Percentiles rank a stretch among this genome's conserved stretches.
Evolutionary conservation across 1,140 invertebrate species (phyloP).

Genomic region (Bombus affinis): DNA sequence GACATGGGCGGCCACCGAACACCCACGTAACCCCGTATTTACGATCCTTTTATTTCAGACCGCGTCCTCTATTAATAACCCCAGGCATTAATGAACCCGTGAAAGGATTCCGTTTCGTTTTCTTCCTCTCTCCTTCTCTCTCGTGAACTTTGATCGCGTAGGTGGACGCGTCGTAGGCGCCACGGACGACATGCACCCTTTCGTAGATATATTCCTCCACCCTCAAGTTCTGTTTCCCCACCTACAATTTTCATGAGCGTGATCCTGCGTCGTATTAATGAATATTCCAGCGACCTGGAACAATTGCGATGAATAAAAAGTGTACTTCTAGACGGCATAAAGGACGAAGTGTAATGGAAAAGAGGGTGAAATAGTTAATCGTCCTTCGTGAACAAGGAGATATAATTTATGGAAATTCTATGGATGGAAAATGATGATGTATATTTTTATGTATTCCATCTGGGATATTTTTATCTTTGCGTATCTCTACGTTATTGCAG

Average conservation of each 20-base stretch:
- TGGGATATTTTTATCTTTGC: too few relatives aligned
- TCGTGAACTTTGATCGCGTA: not conserved
- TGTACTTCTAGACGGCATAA: constrained; percentile 22
- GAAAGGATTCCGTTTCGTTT: constrained; percentile 36
- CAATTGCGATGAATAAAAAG: constrained; percentile 44
- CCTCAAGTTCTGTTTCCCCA: not conserved
- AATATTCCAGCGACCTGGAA: constrained; percentile 52
- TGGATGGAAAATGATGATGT: constrained; percentile 43
- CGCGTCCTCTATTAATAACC: constrained; percentile 76
- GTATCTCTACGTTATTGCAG: too few relatives aligned
- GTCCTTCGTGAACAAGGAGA: constrained; percentile 39
- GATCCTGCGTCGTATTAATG: constrained; percentile 47
- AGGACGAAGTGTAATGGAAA: not conserved
- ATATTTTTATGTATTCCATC: not conserved
- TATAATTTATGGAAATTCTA: constrained; percentile 61
- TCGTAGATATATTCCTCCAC: not conserved
- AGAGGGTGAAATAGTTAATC: constrained; percentile 53
- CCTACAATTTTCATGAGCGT: constrained; percentile 35
- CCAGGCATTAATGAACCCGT: constrained; percentile 69
- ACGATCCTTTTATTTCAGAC: constrained; percentile 68
- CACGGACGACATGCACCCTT: not conserved
- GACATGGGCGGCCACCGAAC: constrained; percentile 82
- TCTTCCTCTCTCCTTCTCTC: not conserved
- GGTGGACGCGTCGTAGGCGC: not conserved
- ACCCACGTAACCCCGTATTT: constrained; percentile 77